phyloP scores from a whole-genome alignment of 2,113 vertebrate genomes.

The Eupsittula cactorum region DNA sequence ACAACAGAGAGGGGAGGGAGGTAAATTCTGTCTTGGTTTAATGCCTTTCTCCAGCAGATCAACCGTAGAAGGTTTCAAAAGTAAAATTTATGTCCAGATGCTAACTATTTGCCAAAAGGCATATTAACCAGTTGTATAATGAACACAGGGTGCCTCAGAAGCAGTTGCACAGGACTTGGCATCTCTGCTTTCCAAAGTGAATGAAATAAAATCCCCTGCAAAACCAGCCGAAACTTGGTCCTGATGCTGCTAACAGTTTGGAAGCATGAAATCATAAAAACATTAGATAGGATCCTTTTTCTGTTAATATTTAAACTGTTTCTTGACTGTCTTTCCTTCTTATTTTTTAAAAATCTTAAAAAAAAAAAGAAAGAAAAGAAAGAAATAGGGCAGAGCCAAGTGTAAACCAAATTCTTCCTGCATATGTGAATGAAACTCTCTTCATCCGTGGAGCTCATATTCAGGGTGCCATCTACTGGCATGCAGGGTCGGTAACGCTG shows the following conservation, averaged over 20 bases:
- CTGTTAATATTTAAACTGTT: not conserved
- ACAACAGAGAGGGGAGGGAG: not conserved
- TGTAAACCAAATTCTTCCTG: not conserved
- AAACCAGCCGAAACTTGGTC: not conserved
- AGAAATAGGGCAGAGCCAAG: not conserved
- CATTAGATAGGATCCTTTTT: not conserved
- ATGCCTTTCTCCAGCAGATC: conserved; percentile 14
- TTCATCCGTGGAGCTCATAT: conserved; percentile 31
- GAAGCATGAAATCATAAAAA: not conserved
- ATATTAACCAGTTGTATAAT: conserved; percentile 51
- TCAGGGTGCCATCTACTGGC: conserved; percentile 65
- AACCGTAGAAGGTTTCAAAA: conserved; percentile 7
- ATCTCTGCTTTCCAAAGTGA: conserved; percentile 19
- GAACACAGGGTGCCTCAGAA: conserved; percentile 11
- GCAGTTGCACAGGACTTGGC: conserved; percentile 8
- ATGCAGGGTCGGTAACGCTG: not conserved
- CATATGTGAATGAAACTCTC: fast-evolving
- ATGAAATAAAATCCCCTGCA: not conserved
- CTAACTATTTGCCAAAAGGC: conserved; percentile 44
- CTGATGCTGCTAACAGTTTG: not conserved
- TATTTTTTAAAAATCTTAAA: not conserved
- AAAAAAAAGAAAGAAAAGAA: not conserved
- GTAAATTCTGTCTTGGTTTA: not conserved
- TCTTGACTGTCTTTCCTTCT: not conserved
- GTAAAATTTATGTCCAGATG: conserved; percentile 48